Percentiles rank a stretch among this genome's conserved stretches.
These are phyloP conservation scores for Sycophila texana DNA, from an alignment of 2,888 invertebrate genomes.

Conservation along the genomic window DNA sequence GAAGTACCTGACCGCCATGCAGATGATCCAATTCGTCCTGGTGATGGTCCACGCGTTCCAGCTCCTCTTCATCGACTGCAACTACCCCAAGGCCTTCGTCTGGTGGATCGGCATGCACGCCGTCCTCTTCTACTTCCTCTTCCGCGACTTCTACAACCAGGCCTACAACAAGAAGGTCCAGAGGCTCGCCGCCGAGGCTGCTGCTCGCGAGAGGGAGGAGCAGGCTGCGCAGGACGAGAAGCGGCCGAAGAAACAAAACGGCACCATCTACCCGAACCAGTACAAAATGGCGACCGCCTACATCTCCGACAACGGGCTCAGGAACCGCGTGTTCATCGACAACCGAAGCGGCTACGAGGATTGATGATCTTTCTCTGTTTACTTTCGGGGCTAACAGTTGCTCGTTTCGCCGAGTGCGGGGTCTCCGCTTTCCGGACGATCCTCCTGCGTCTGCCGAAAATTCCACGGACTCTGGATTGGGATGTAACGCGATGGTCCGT, in stretches of 20 bases:
- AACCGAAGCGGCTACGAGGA: slow-evolving; percentile 60
- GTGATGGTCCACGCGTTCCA: slow-evolving; percentile 94
- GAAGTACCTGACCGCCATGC: slow-evolving; percentile 92
- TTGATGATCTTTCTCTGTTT: slow-evolving; percentile 10
- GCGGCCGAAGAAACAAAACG: slow-evolving; percentile 58
- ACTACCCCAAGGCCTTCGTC: slow-evolving; percentile 91
- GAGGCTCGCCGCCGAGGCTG: slow-evolving; percentile 33
- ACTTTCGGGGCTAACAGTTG: not conserved
- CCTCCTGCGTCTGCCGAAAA: not conserved
- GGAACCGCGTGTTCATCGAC: slow-evolving; percentile 77
- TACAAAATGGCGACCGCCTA: slow-evolving; percentile 77
- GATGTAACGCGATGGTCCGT: not conserved
- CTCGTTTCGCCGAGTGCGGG: not conserved
- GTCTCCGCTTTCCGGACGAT: slow-evolving; percentile 16
- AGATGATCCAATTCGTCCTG: slow-evolving; percentile 93
- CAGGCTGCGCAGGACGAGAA: slow-evolving; percentile 27
- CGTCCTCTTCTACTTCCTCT: slow-evolving; percentile 93
- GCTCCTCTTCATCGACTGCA: slow-evolving; percentile 90
- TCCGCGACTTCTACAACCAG: slow-evolving; percentile 93
- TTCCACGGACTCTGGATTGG: slow-evolving; percentile 22
- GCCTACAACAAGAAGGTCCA: slow-evolving; percentile 78
- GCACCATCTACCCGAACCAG: slow-evolving; percentile 72
- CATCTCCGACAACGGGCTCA: slow-evolving; percentile 75
- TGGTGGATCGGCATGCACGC: slow-evolving; percentile 96
- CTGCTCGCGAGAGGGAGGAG: not conserved